Evolutionary conservation across 2,113 vertebrate species (phyloP).

Genomic region (Apus apus): DNA sequence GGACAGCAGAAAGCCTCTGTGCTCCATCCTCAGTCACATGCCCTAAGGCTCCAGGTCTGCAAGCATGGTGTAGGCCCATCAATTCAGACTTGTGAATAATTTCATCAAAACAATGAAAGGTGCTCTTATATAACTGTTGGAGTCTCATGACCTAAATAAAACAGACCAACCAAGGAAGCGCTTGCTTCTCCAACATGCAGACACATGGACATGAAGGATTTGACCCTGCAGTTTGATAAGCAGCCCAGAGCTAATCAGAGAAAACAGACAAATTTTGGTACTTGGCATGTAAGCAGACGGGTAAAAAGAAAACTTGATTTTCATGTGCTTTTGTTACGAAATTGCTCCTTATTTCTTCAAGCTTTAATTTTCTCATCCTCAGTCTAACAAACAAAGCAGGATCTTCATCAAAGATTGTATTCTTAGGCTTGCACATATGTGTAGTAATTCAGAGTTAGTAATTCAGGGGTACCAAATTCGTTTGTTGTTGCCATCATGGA

Average conservation of each 20-base stretch:
- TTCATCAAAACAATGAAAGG: not conserved
- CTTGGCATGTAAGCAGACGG: not conserved
- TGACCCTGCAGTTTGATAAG: not conserved
- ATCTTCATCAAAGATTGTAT: not conserved
- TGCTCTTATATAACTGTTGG: not conserved
- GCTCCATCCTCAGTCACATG: not conserved
- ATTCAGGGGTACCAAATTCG: not conserved
- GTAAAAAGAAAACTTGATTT: not conserved
- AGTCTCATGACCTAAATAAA: not conserved
- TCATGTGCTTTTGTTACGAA: not conserved
- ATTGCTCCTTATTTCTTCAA: not conserved
- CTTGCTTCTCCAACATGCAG: not conserved
- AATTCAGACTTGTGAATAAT: not conserved
- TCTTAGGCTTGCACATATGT: not conserved
- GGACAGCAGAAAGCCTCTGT: accelerated
- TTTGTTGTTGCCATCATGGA: not conserved
- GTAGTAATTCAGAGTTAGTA: not conserved
- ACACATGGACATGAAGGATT: not conserved
- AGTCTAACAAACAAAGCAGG: not conserved
- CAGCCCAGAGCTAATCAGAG: not conserved
- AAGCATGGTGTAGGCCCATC: not conserved
- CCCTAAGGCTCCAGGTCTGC: not conserved
- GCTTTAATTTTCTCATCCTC: not conserved
- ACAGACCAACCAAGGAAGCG: not conserved
- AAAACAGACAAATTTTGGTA: not conserved